Evolutionary conservation across 2,888 invertebrate species (phyloP), one percentile per base, ranked within the genome.

Genomic region (Strigamia transsilvanica): DNA sequence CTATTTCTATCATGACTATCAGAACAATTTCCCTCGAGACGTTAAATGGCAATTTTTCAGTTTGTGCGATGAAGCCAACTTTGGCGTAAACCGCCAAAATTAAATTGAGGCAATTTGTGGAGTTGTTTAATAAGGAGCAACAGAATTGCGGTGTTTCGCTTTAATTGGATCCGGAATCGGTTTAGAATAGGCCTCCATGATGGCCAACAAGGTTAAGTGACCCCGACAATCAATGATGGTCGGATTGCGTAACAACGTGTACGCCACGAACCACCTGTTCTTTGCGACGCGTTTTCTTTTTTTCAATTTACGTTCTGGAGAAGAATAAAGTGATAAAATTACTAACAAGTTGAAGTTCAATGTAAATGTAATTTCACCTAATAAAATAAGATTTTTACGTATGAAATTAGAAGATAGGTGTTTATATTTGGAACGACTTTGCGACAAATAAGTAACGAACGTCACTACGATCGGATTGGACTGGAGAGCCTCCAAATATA

Each of bases 401-500:
- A 13, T 4, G 18, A 9, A 18, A 56, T 56, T 18, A 1, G 56
- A 18, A 18, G 56, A 21, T 15, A 4, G 21, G 21, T 21, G 9
- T n/a, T 46, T 9, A 12, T 1, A 46, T 2, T 46, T 12, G 12
- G 12, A n/a, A 15, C 9, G n/a, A 0, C 5, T 13, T 4, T 13
- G 46, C 46, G 15, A 2, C 46, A 46, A 46, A 15, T 12, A n/a
- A 18, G 15, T n/a, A 1, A 79, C 18, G 15, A 79, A 79, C 7
- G 79, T 79, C 13, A 18, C 9, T 6, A 79, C 41, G 7, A 79
- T 12, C 4, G 42, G 42, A 42, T 42, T 79, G 42, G 41, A 41
- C 42, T 79, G 79, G 3, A 79, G n/a, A 5, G 79, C 79, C 41
- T 79, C 79, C 9, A 79, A 42, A 41, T 42, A n/a, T 42, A 79